Conservation (phyloP, 2,797 vertebrate genomes). For the Acanthurus tractus region DNA sequence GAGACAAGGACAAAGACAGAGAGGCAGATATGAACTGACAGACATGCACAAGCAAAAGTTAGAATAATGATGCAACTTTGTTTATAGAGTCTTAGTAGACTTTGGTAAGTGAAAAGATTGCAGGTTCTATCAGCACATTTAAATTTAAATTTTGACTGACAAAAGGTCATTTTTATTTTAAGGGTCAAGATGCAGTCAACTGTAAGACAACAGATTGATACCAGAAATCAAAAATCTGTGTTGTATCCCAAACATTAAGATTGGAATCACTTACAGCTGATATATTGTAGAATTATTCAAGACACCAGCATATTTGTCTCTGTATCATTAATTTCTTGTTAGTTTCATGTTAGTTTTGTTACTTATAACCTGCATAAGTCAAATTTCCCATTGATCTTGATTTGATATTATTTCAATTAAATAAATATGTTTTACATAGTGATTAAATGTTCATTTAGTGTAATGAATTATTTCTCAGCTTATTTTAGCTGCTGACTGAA, state of each 20-base stretch:
- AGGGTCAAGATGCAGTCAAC: neutral
- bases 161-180: neutral
- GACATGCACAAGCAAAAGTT: constrained; percentile 1
- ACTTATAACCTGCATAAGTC: neutral
- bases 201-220: neutral
- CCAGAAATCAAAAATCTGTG: neutral
- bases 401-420: neutral
- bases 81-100: neutral
- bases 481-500: too few relatives aligned
- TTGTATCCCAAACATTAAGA: neutral
- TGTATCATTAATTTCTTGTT: too few relatives aligned
- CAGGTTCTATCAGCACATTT: neutral
- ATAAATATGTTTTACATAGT: neutral
- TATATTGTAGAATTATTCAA: neutral
- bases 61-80: neutral
- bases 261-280: neutral
- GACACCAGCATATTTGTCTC: neutral
- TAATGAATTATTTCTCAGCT: too few relatives aligned
- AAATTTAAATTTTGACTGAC: neutral
- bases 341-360: neutral
- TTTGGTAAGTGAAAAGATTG: neutral
- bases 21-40: neutral
- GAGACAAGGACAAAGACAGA: neutral
- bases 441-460: neutral
- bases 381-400: neutral